Percentiles rank a stretch among this genome's conserved stretches.
Evolutionary conservation across 2,797 vertebrate species (phyloP).

Genomic region (Scolopax rusticola): DNA sequence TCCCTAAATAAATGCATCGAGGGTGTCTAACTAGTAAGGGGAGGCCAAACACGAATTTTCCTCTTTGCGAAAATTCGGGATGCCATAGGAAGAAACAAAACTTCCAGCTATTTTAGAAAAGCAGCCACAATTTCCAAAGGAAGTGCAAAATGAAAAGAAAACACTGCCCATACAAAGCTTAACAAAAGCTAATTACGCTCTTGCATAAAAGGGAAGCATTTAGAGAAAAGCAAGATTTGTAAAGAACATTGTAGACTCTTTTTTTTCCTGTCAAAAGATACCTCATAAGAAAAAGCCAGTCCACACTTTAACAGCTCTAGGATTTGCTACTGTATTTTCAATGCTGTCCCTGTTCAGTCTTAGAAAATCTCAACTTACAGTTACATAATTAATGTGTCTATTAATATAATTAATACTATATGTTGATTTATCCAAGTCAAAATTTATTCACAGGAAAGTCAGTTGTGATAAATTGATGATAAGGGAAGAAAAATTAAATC

Average conservation of each 20-base stretch:
- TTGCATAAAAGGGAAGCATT: neutral
- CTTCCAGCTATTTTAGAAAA: neutral
- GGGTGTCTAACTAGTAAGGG: neutral
- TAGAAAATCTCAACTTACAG: neutral
- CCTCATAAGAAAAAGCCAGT: neutral
- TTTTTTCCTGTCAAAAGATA: slow-evolving; percentile 12
- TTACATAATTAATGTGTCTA: slow-evolving; percentile 20
- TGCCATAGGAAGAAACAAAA: neutral
- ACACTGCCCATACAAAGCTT: slow-evolving; percentile 30
- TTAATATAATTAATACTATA: slow-evolving; percentile 29
- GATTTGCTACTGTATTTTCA: slow-evolving; percentile 11
- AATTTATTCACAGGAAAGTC: neutral
- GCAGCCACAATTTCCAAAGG: neutral
- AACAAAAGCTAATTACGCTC: slow-evolving; percentile 28
- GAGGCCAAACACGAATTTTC: neutral
- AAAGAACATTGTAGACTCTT: neutral
- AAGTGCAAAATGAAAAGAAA: neutral
- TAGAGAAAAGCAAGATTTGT: neutral
- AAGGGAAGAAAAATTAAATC: neutral
- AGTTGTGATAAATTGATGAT: neutral
- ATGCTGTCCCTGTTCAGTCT: neutral
- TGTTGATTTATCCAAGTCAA: slow-evolving; percentile 4
- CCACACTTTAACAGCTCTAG: neutral
- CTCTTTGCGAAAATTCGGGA: accelerated
- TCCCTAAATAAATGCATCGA: neutral